A percentile compares a stretch with the other conserved stretches of the same genome.
Conservation (phyloP, 2,888 invertebrate genomes). For the Melinaea menophilus region DNA sequence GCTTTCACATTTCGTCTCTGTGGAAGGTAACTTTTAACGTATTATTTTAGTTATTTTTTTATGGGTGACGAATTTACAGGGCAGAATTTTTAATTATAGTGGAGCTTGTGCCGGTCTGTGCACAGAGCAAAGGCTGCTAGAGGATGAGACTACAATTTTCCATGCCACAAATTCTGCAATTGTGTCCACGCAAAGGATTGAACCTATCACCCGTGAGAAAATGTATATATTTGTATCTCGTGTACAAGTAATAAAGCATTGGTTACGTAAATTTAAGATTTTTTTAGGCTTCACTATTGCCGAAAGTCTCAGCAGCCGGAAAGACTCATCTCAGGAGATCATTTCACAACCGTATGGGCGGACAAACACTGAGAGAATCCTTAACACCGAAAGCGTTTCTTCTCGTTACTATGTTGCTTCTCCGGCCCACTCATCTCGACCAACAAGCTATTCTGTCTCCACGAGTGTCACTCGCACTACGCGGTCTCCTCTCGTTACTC, state of each 20-base stretch:
- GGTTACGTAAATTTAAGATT: background rate
- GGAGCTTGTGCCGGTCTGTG: conserved; percentile 50
- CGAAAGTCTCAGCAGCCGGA: too few species aligned
- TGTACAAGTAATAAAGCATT: background rate
- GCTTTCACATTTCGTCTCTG: conserved; percentile 50
- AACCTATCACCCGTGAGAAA: background rate
- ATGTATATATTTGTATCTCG: background rate
- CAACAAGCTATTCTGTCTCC: conserved; percentile 3
- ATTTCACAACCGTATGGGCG: background rate
- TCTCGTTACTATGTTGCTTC: too few species aligned
- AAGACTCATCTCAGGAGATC: too few species aligned
- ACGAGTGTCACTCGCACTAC: background rate
- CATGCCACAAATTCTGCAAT: background rate
- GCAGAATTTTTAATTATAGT: conserved; percentile 30
- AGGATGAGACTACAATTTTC: background rate
- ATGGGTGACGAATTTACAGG: background rate
- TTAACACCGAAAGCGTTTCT: conserved; percentile 11
- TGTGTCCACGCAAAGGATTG: background rate
- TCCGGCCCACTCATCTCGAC: background rate
- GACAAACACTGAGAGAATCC: conserved; percentile 22
- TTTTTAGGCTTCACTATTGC: background rate
- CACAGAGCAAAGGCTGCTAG: conserved; percentile 45
- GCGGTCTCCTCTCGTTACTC: background rate
- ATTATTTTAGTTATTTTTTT: background rate
- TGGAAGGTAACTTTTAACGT: conserved; percentile 39